phyloP scores from a whole-genome alignment of 2,888 invertebrate genomes.

The Volucella zonaria region DNA sequence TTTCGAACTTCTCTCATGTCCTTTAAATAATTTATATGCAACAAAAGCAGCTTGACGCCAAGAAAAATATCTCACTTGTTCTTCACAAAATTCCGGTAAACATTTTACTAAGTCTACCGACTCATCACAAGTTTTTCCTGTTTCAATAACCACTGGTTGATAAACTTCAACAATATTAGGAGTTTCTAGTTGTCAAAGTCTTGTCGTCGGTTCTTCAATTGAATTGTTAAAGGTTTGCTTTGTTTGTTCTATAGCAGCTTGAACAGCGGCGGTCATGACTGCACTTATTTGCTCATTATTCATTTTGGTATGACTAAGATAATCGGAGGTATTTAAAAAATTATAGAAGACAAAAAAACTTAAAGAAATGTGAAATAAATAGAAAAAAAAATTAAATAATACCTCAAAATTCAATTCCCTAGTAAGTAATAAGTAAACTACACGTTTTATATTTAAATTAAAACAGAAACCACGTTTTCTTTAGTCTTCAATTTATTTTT shows the following conservation, averaged over 20 bases:
- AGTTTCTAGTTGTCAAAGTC: background rate
- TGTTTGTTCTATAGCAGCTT: background rate
- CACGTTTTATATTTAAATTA: too few relatives aligned
- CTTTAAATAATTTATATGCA: conserved; percentile 11
- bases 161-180: background rate
- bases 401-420: too few relatives aligned
- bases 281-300: background rate
- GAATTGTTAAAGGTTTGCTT: background rate
- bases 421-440: too few relatives aligned
- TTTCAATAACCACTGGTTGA: background rate
- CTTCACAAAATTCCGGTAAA: background rate
- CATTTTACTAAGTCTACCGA: background rate
- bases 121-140: background rate
- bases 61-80: conserved; percentile 3
- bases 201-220: background rate
- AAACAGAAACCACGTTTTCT: too few relatives aligned
- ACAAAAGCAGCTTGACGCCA: background rate
- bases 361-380: background rate
- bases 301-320: background rate
- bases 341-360: background rate
- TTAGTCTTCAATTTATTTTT: too few relatives aligned
- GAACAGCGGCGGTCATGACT: background rate
- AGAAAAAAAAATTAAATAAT: background rate
- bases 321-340: background rate
- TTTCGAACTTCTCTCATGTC: too few relatives aligned